These are phyloP conservation scores for Brotogeris chrysoptera DNA, from an alignment of 2,797 vertebrate species.

Conservation along the genomic window DNA sequence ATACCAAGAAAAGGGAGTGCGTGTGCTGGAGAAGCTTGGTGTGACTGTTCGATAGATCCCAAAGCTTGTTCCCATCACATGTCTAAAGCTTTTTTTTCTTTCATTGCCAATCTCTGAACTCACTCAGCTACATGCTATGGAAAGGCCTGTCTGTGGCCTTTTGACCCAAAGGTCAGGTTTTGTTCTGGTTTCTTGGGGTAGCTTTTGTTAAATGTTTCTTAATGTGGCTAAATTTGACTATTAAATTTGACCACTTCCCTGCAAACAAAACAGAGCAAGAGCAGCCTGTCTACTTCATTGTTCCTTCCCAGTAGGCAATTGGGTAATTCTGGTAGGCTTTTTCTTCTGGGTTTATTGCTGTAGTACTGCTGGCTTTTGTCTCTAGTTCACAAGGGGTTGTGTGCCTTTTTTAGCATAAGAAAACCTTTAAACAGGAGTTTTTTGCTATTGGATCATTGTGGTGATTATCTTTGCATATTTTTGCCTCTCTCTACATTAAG, in stretches of 20 bases:
- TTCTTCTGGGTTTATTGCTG: conserved; percentile 72
- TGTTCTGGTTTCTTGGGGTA: conserved; percentile 73
- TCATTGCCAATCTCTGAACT: conserved; percentile 81
- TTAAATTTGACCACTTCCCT: conserved; percentile 74
- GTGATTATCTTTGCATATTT: conserved; percentile 65
- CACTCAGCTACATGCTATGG: conserved; percentile 73
- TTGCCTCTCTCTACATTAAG: conserved; percentile 32
- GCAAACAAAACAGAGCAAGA: conserved; percentile 67
- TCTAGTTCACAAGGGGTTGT: conserved; percentile 73
- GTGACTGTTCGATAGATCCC: conserved; percentile 96
- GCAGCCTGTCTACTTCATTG: conserved; percentile 69
- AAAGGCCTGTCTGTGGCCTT: conserved; percentile 73
- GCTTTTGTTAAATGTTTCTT: conserved; percentile 77
- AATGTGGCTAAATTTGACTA: conserved; percentile 76
- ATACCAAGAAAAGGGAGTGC: conserved; percentile 96
- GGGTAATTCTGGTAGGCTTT: conserved; percentile 70
- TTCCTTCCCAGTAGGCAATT: conserved; percentile 69
- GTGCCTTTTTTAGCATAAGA: conserved; percentile 75
- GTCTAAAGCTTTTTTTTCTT: conserved; percentile 67
- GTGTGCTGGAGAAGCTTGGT: conserved; percentile 97
- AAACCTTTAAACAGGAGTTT: conserved; percentile 56
- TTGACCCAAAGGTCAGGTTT: conserved; percentile 77
- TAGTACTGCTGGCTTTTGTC: conserved; percentile 73
- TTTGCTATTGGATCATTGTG: conserved; percentile 54
- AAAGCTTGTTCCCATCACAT: conserved; percentile 64